phyloP scores from a whole-genome alignment of 2,888 invertebrate species.

The Aethes cnicana region DNA sequence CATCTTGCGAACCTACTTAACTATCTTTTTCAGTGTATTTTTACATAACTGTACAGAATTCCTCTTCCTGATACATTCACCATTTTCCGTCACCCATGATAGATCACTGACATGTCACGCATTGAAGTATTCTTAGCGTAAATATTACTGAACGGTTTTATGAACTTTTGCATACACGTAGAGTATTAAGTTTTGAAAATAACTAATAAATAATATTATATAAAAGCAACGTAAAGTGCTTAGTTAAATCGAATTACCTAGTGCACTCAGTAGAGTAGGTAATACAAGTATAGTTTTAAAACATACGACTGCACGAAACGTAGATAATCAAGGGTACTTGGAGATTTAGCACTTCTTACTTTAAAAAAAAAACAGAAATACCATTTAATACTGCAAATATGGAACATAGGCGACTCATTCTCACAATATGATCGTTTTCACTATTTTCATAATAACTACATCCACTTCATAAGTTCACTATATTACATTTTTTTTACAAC shows the following conservation, averaged over 20 bases:
- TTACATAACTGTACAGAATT: slow-evolving; percentile 40
- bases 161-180: slow-evolving; percentile 44
- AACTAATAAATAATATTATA: slow-evolving; percentile 16
- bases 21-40: slow-evolving; percentile 46
- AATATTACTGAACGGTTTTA: slow-evolving; percentile 27
- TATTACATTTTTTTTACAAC: slow-evolving; percentile 68
- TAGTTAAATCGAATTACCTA: slow-evolving; percentile 44
- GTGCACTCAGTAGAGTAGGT: slow-evolving; percentile 63
- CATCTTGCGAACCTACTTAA: slow-evolving; percentile 15
- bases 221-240: slow-evolving; percentile 19
- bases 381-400: not conserved
- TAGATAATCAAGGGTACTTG: slow-evolving; percentile 37
- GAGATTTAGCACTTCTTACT: slow-evolving; percentile 34
- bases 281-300: slow-evolving; percentile 41
- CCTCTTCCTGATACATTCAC: slow-evolving; percentile 53
- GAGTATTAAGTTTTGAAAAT: slow-evolving; percentile 16
- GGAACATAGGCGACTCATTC: slow-evolving; percentile 44
- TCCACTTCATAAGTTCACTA: slow-evolving; percentile 62
- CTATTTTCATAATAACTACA: slow-evolving; percentile 51
- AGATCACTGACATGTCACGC: slow-evolving; percentile 44
- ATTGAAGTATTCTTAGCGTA: slow-evolving; percentile 34
- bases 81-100: slow-evolving; percentile 35
- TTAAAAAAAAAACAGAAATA: slow-evolving; percentile 18
- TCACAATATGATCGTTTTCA: slow-evolving; percentile 45
- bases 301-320: slow-evolving; percentile 56